Percentiles rank a stretch among this genome's conserved stretches.
Conservation (phyloP, 64 coral and sea anemone genomes). For the Actinia equina region DNA sequence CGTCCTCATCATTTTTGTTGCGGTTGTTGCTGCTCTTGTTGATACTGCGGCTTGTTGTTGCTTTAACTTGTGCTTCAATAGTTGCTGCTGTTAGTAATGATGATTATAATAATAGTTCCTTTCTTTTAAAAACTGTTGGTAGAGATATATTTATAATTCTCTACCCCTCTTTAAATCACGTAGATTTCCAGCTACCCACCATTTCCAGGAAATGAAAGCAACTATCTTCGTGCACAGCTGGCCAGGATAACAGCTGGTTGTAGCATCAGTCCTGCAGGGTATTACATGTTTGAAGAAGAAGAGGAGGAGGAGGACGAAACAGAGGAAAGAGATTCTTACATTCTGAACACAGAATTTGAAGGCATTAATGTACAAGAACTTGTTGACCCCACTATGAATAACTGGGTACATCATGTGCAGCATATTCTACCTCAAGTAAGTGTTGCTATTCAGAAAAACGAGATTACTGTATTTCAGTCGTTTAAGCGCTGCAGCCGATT, state of each 20-base stretch:
- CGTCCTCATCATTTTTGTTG: no score
- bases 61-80: no score
- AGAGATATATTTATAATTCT: no score
- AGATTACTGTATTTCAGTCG: no score
- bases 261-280: conserved; percentile 91
- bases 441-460: neutral
- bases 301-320: conserved; percentile 97
- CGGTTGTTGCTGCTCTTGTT: no score
- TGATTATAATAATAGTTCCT: no score
- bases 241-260: conserved; percentile 85
- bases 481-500: no score
- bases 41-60: no score
- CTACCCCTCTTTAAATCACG: neutral
- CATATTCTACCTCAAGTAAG: conserved; percentile 81
- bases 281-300: conserved; percentile 99
- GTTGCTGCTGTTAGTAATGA: no score
- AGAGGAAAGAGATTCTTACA: conserved; percentile 92
- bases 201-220: conserved; percentile 96
- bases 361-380: conserved; percentile 84
- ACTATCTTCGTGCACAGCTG: conserved; percentile 90
- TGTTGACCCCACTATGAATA: conserved; percentile 86
- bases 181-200: conserved; percentile 94
- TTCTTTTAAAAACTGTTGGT: no score
- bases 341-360: conserved; percentile 92
- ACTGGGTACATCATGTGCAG: conserved; percentile 96